Evolutionary conservation across 2,113 vertebrate genomes (phyloP), one percentile per base, ranked within the genome.

Genomic region (Rattus norvegicus): DNA sequence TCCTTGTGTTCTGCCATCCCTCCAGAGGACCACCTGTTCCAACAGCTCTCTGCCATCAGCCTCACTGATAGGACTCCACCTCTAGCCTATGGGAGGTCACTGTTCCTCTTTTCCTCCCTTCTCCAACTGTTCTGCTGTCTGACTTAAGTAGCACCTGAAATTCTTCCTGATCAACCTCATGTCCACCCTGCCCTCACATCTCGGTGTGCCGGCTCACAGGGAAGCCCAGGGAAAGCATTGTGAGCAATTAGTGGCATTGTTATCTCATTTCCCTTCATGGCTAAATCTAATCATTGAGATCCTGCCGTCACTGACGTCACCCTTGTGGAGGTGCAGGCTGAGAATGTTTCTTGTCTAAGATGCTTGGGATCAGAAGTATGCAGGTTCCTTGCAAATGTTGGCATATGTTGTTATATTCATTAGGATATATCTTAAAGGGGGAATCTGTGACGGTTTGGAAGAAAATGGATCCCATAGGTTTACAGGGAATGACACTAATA

Each of bases 211-310:
- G 2, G 9, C 26, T 24, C 59, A 49, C 5, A 36, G 81, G 4
- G 28, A 59, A 36, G 1, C 43, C 65, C 54, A 19, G 11, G 4
- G 79, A 30, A 93, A 81, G 22, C 36, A 9, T 2, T n/a, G 56
- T 19, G 6, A 61, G 0, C 10, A 33, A 30, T 63, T 28, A n/a
- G 47, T 5, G 22, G 7, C 16, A 10, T 85, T 11, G 0, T 49
- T 49, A 67, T 56, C 89, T 85, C 76, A n/a, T 49, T 86, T 22
- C 80, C 69, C 2, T 93, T 90, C 91, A 90, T 30, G 47, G 7
- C 4, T 20, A 49, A 54, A 17, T 65, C 33, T 89, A 52, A 24
- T 33, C 16, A 26, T 49, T 61, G 52, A 39, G 49, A 30, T 43
- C 54, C n/a, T 43, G 4, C 20, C 65, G 7, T 30, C 16, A 0